Percentiles rank a stretch among this genome's conserved stretches.
Evolutionary conservation across 2,888 invertebrate genomes (phyloP).

Genomic region (Eurois occulta): DNA sequence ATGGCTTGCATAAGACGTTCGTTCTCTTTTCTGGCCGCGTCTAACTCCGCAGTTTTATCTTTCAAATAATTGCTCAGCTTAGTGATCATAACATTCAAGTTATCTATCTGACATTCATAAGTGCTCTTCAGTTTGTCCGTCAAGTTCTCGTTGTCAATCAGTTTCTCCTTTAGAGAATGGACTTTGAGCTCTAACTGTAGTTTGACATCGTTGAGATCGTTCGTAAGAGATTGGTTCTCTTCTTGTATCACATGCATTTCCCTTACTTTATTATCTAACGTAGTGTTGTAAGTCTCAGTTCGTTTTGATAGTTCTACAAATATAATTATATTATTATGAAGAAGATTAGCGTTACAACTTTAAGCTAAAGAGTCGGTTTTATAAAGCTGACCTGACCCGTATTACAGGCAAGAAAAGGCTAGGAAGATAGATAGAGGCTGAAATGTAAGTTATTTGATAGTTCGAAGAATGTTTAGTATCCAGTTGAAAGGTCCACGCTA

Average conservation of each 20-base stretch:
- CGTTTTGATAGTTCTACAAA: constrained; percentile 76
- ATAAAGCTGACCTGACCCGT: constrained; percentile 6
- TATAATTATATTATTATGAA: constrained; percentile 38
- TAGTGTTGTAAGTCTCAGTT: constrained; percentile 67
- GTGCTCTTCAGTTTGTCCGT: constrained; percentile 80
- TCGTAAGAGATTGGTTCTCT: constrained; percentile 76
- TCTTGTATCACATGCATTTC: constrained; percentile 74
- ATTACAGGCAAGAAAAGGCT: constrained; percentile 15
- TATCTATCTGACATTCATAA: constrained; percentile 81
- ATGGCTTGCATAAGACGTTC: constrained; percentile 71
- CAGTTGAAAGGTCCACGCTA: constrained; percentile 26
- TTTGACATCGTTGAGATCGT: constrained; percentile 78
- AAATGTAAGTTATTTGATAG: constrained; percentile 21
- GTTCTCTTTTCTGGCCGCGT: constrained; percentile 75
- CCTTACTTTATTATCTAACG: constrained; percentile 70
- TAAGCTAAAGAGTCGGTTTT: constrained; percentile 20
- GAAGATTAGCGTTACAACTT: constrained; percentile 1
- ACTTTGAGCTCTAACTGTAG: constrained; percentile 80
- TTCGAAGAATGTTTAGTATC: constrained; percentile 46
- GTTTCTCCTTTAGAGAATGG: constrained; percentile 80
- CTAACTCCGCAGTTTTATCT: constrained; percentile 79
- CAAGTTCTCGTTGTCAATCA: constrained; percentile 78
- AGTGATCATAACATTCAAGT: constrained; percentile 79
- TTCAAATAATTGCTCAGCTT: constrained; percentile 80
- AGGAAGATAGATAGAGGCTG: constrained; percentile 20